Evolutionary conservation across 2,797 vertebrate species (phyloP).

Genomic region (Lagodon rhomboides): DNA sequence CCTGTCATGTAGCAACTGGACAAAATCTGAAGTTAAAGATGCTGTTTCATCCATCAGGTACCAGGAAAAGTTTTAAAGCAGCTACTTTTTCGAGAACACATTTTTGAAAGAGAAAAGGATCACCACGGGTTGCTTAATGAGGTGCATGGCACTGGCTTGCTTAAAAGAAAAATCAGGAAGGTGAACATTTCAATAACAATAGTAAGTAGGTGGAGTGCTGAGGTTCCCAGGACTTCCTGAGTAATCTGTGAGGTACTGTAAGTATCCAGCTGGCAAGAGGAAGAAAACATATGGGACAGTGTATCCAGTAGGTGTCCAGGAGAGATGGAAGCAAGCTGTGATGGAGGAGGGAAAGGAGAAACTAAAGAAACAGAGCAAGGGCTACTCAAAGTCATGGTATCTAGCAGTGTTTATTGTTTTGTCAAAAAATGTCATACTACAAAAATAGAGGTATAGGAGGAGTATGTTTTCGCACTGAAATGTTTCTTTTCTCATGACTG

Average conservation of each 20-base stretch:
- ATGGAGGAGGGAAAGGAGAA: conserved; percentile 56
- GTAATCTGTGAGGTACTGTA: conserved; percentile 37
- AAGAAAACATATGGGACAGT: conserved; percentile 46
- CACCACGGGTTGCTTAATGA: conserved; percentile 8
- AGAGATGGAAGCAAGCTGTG: conserved; percentile 56
- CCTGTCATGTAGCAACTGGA: neutral
- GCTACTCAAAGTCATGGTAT: conserved; percentile 17
- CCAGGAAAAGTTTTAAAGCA: neutral
- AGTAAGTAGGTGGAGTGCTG: conserved; percentile 22
- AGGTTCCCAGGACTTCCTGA: conserved; percentile 56
- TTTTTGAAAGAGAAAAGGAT: neutral
- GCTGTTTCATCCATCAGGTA: neutral
- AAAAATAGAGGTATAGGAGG: neutral
- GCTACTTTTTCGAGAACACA: neutral
- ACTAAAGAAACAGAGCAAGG: conserved; percentile 57
- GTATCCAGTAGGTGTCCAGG: conserved; percentile 5
- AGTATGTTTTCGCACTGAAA: neutral
- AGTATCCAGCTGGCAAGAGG: conserved; percentile 39
- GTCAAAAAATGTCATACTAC: neutral
- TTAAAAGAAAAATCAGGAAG: conserved; percentile 12
- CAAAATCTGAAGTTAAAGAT: neutral
- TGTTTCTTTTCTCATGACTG: neutral
- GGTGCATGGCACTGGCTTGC: neutral
- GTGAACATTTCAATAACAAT: conserved; percentile 41
- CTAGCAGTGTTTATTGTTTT: conserved; percentile 33